Percentiles rank a stretch among this genome's conserved stretches.
Evolutionary conservation across 92 coral and sea anemone species (phyloP).

Genomic region (Epizoanthus illoricatus): DNA sequence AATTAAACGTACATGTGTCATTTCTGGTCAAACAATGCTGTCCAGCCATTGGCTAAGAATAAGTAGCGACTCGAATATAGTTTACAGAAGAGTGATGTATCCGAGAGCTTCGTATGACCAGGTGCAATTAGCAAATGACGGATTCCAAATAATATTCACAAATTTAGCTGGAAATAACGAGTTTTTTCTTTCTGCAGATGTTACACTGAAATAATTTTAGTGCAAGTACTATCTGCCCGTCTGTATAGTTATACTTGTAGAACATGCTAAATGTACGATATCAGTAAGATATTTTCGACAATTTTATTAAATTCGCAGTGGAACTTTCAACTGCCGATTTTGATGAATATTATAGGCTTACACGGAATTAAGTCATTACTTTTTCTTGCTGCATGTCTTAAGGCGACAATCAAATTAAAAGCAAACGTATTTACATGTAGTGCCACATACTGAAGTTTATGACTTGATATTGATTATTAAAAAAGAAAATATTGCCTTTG

Average conservation of each 20-base stretch:
- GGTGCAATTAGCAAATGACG: constrained; percentile 31
- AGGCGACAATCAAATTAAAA: background rate
- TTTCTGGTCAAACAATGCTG: constrained; percentile 6
- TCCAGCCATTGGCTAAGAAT: constrained; percentile 15
- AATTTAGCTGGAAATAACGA: background rate
- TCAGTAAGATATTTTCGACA: background rate
- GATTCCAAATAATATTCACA: background rate
- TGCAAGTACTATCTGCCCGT: background rate
- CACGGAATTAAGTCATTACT: background rate
- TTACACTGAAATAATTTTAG: background rate
- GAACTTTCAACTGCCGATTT: background rate
- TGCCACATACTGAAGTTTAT: no score
- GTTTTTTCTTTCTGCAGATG: background rate
- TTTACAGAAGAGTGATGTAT: constrained; percentile 27
- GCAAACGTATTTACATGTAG: no score
- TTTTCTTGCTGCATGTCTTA: background rate
- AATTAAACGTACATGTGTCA: background rate
- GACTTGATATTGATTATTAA: no score
- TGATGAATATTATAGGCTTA: background rate
- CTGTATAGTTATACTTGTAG: background rate
- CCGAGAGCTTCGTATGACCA: constrained; percentile 7
- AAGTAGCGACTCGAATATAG: background rate
- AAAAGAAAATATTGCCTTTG: no score
- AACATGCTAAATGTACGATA: background rate
- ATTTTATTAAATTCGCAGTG: background rate